Conservation (phyloP, 2,797 vertebrate species). For the Dendrocincla fuliginosa region DNA sequence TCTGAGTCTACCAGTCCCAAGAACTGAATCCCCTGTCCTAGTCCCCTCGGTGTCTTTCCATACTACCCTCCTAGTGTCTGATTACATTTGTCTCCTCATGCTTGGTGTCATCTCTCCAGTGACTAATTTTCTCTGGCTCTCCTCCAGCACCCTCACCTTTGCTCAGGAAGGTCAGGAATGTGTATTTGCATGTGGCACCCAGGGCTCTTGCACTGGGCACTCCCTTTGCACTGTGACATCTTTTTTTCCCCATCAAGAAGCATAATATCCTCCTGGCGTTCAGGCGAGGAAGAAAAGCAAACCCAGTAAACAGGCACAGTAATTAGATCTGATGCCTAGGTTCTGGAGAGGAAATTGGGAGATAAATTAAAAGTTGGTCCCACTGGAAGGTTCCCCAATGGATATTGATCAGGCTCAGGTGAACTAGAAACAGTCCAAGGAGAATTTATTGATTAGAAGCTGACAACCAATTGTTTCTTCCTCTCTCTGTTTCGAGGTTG, state of each 20-base stretch:
- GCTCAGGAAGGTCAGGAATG: background rate
- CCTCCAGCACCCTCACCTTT: background rate
- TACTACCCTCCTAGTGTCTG: background rate
- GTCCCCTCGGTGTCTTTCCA: background rate
- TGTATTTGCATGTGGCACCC: background rate
- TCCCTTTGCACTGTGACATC: background rate
- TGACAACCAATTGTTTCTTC: slow-evolving; percentile 85
- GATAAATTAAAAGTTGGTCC: slow-evolving; percentile 83
- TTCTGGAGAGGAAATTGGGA: slow-evolving; percentile 81
- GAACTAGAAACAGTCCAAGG: slow-evolving; percentile 71
- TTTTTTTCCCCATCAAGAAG: slow-evolving; percentile 9
- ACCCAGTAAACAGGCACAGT: slow-evolving; percentile 32
- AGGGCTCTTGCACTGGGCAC: background rate
- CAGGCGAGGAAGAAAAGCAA: slow-evolving; percentile 23
- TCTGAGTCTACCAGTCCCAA: background rate
- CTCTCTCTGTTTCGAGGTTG: background rate
- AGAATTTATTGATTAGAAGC: slow-evolving; percentile 90
- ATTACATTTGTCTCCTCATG: background rate
- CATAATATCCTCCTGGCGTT: background rate
- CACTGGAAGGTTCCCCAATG: slow-evolving; percentile 77
- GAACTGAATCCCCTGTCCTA: background rate
- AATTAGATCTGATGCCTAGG: slow-evolving; percentile 56
- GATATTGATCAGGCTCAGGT: slow-evolving; percentile 83
- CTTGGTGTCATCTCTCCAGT: background rate
- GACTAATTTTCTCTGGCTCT: background rate